Evolutionary conservation across 2,888 invertebrate genomes (phyloP).

Genomic region (Ligdia adustata): DNA sequence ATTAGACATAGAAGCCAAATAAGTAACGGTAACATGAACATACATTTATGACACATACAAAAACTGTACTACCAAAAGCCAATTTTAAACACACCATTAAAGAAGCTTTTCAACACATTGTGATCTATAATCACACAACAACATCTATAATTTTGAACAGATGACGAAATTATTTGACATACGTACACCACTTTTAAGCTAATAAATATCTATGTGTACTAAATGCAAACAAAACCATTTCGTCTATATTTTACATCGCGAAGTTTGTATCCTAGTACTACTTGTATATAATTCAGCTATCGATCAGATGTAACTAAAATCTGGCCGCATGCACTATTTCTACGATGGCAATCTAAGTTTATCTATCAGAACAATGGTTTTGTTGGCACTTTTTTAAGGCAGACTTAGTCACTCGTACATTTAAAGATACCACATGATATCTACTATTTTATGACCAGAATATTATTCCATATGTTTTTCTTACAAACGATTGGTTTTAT

Average conservation of each 20-base stretch:
- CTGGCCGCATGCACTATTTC: too few relatives aligned
- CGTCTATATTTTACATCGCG: not conserved
- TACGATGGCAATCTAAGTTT: too few relatives aligned
- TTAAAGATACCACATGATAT: too few relatives aligned
- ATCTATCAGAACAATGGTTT: too few relatives aligned
- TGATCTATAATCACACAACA: conserved; percentile 3
- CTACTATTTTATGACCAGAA: too few relatives aligned
- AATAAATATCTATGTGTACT: conserved; percentile 1
- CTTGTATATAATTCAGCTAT: too few relatives aligned
- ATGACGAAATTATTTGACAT: conserved; percentile 7
- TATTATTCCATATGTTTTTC: too few relatives aligned
- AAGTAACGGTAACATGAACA: not conserved
- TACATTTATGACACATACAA: not conserved
- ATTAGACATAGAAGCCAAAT: not conserved
- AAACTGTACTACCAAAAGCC: conserved; percentile 10
- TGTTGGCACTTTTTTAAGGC: too few relatives aligned
- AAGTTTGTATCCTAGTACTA: too few relatives aligned
- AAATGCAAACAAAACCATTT: conserved; percentile 4
- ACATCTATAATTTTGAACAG: conserved; percentile 2
- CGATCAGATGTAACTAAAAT: too few relatives aligned
- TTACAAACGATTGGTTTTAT: too few relatives aligned
- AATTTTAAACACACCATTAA: conserved; percentile 22
- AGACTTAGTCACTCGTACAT: too few relatives aligned
- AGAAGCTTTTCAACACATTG: conserved; percentile 14
- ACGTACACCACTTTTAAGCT: not conserved